These are phyloP conservation scores for Sebastes miniatus DNA, from an alignment of 2,797 vertebrate species.

Conservation along the genomic window DNA sequence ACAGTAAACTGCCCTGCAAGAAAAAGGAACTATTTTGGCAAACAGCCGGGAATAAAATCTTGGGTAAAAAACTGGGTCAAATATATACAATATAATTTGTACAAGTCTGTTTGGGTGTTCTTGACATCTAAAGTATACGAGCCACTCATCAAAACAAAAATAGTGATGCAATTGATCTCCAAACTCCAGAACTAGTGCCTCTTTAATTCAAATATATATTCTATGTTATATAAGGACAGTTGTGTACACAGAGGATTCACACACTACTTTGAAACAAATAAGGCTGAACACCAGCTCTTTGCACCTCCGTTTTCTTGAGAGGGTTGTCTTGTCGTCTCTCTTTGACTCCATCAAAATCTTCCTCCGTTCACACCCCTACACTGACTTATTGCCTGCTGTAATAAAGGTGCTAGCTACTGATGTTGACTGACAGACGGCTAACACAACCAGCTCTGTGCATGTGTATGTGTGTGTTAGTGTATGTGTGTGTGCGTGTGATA, in stretches of 20 bases:
- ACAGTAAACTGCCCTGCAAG: not conserved
- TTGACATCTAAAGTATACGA: not conserved
- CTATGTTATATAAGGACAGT: not conserved
- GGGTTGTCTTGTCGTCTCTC: slow-evolving; percentile 49
- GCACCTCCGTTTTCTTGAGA: slow-evolving; percentile 29
- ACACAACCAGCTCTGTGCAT: slow-evolving; percentile 51
- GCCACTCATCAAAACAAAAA: not conserved
- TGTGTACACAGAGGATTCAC: not conserved
- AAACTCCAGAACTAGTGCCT: not conserved
- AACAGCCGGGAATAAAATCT: not conserved
- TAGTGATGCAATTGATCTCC: not conserved
- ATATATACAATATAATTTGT: not conserved
- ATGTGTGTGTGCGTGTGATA: slow-evolving; percentile 43
- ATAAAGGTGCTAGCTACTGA: slow-evolving; percentile 74
- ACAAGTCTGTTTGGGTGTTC: not conserved
- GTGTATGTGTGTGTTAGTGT: slow-evolving; percentile 1
- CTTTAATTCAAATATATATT: not conserved
- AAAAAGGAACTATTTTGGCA: not conserved
- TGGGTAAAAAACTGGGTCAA: not conserved
- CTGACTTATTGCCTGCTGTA: slow-evolving; percentile 72
- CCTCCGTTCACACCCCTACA: slow-evolving; percentile 51
- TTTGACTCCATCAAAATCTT: slow-evolving; percentile 65
- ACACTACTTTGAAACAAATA: slow-evolving; percentile 33
- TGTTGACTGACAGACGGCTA: slow-evolving; percentile 74
- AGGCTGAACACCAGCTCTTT: slow-evolving; percentile 34